Base-by-base conservation (phyloP, 2,888 invertebrate genomes). In the Pandemis cinnamomeana region DNA sequence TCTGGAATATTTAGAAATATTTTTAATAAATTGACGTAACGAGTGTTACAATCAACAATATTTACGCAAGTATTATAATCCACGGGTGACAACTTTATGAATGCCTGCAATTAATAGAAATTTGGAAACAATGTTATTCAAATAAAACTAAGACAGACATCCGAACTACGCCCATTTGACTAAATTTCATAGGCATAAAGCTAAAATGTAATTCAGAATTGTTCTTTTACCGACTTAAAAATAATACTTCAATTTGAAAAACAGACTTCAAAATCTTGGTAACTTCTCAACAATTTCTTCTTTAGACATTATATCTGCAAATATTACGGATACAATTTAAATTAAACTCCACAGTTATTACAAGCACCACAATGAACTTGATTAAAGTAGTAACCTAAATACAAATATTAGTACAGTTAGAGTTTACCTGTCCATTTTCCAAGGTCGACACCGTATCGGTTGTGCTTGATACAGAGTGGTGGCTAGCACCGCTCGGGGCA, bases 371-470 rank as follows among this genome's bases (percentile, higher is more conserved):
- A 13, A 60, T 36, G 42, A 27, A 11, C 20, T 11, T 53, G 60
- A 44, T 10, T 58, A 27, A 44, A 68, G 20, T 69, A 64, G 64
- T 60, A 69, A 69, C 55, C 41, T 51, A 48, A 60, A 73, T 64
- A 73, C 13, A 67, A 67, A 44, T 55, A 44, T 63, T 68, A 44
- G 62, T 58, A 60, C 42, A 60, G 68, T 71, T 67, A 67, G 51
- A 68, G 61, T 36, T 71, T 87, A 94, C 94, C 91, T 94, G 94
- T 89, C 94, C 94, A 86, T 94, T 94, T 87, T 94, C 94, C 79
- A 94, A 80, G 15, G 93, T 93, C 71, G 94, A 93, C 77, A 93
- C 86, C 44, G 94, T 93, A 76, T 93, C 92, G 62, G 92, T 89
- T 36, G 89, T 93, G 78, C 92, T 92, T 67, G 94, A 92, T 77